Evolutionary conservation across 2,113 vertebrate genomes (phyloP), one percentile per base, ranked within the genome.

Genomic region (Anseranas semipalmata): DNA sequence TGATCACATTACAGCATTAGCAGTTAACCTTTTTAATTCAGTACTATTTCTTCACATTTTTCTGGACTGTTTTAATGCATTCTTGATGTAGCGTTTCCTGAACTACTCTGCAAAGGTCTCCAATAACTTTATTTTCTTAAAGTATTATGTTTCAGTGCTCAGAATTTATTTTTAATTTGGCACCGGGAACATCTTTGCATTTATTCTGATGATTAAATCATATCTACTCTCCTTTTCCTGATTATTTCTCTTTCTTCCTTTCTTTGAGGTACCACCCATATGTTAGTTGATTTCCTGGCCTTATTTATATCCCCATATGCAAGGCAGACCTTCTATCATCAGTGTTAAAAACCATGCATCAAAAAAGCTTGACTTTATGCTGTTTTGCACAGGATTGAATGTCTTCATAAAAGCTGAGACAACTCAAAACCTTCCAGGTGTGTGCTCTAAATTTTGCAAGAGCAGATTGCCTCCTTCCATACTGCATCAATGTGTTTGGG

Each of bases 11-110:
- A 92, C 59, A 92, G 25, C 59, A 86, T 90, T 74, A 92, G 24
- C 68, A 93, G 84, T 88, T 85, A 91, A 87, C 67, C 87, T 95
- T 89, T 82, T 75, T 45, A 65, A 91, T 86, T 90, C 50, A 74
- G 33, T 71, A 73, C 28, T 33, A 32, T 30, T 7, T 91, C 70
- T 89, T 88, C 25, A 46, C 35, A 84, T 66, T 95, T 77, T 92
- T 77, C 46, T 90, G 41, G 14, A 28, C 1, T 6, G 6, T 63
- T 92, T 82, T 72, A 82, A 27, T 30, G 39, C 11, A 33, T 89
- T 91, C 66, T 76, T 63, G 28, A 62, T 66, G 22, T 46, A 56
- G 12, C 25, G 72, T 82, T 70, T 68, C n/a, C 59, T 83, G 52
- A 91, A 88, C 27, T 48, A 33, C 35, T 85, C n/a, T 79, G 12